A percentile compares a stretch with the other conserved stretches of the same genome.
Evolutionary conservation across 2,888 invertebrate species (phyloP).

Genomic region (Corythucha ciliata): DNA sequence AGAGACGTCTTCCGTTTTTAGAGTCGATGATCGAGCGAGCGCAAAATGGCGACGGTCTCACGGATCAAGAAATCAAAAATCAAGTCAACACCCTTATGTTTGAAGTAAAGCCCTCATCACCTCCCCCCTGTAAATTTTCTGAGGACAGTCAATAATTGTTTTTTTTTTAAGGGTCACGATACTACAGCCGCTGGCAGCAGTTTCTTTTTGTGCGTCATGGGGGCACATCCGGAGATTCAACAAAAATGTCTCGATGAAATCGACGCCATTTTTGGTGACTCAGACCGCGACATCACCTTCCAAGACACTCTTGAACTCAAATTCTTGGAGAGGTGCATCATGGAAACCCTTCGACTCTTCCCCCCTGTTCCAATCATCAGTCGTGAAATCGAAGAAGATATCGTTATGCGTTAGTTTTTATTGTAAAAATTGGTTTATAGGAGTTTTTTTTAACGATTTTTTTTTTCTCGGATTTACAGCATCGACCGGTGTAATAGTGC

Average conservation of each 20-base stretch:
- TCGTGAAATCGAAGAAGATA: slow-evolving; percentile 57
- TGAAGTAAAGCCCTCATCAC: slow-evolving; percentile 51
- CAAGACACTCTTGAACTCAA: slow-evolving; percentile 72
- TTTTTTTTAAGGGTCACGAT: slow-evolving; percentile 55
- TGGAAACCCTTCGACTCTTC: slow-evolving; percentile 66
- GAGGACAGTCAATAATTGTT: not conserved
- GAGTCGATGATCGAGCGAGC: slow-evolving; percentile 81
- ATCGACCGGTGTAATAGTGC: slow-evolving; percentile 44
- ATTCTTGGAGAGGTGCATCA: slow-evolving; percentile 66
- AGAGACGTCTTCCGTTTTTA: slow-evolving; percentile 75
- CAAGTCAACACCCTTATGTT: slow-evolving; percentile 85
- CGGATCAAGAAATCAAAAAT: slow-evolving; percentile 72
- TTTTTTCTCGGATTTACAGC: slow-evolving; percentile 6
- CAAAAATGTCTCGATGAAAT: slow-evolving; percentile 60
- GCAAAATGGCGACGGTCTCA: slow-evolving; percentile 57
- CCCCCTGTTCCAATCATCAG: slow-evolving; percentile 74
- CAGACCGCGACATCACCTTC: slow-evolving; percentile 65
- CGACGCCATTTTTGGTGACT: slow-evolving; percentile 59
- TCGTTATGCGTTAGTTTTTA: slow-evolving; percentile 51
- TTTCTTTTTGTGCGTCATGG: slow-evolving; percentile 75
- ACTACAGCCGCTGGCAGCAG: slow-evolving; percentile 79
- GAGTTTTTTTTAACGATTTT: not conserved
- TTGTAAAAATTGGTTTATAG: slow-evolving; percentile 3
- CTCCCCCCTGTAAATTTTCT: not conserved
- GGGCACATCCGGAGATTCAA: slow-evolving; percentile 70